Conservation (phyloP, 2,888 invertebrate genomes). For the Venustoraphidia nigricollis region DNA sequence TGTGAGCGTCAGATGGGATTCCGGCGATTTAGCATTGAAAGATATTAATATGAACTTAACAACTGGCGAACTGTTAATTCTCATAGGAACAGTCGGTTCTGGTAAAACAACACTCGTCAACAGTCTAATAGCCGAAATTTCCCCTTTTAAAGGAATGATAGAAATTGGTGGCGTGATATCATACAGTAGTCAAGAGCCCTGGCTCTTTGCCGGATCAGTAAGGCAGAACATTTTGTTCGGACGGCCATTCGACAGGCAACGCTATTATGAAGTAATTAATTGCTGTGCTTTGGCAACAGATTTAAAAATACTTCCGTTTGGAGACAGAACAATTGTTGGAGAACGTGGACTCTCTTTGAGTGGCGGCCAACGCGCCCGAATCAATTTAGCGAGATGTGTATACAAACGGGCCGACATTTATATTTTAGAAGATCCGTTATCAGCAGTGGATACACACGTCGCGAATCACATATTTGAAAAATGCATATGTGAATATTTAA, state of each 20-base stretch:
- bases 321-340: conserved; percentile 62
- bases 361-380: conserved; percentile 71
- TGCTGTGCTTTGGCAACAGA: conserved; percentile 51
- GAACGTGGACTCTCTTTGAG: conserved; percentile 67
- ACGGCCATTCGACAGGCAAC: conserved; percentile 34
- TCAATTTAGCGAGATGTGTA: conserved; percentile 60
- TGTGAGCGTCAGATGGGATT: conserved; percentile 15
- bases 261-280: conserved; percentile 41
- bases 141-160: conserved; percentile 26
- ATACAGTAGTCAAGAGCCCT: conserved; percentile 48
- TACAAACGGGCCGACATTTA: conserved; percentile 65
- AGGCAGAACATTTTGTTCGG: conserved; percentile 70
- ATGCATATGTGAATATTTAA: conserved; percentile 46
- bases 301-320: conserved; percentile 55
- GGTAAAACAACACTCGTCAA: conserved; percentile 40
- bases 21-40: conserved; percentile 24
- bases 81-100: conserved; percentile 52
- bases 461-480: conserved; percentile 53
- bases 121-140: conserved; percentile 28
- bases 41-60: conserved; percentile 28
- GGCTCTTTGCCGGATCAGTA: conserved; percentile 42
- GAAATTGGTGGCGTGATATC: conserved; percentile 31
- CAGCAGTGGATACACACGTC: conserved; percentile 63
- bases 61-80: conserved; percentile 30
- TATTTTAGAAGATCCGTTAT: conserved; percentile 63